These are phyloP conservation scores for Pangasianodon hypophthalmus DNA, from an alignment of 2,113 vertebrate genomes.

Conservation along the genomic window DNA sequence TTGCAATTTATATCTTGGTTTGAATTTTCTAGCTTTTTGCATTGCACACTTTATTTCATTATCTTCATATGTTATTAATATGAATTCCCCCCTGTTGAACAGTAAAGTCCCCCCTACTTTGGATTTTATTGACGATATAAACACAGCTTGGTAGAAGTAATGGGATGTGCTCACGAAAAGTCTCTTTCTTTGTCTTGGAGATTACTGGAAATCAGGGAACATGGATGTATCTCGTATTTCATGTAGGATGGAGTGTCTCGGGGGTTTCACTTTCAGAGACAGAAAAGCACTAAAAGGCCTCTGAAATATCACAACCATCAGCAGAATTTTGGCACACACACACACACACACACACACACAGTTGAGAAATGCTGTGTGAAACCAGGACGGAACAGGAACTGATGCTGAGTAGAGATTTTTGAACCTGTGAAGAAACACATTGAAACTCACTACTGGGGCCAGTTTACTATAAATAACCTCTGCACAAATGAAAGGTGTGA, in stretches of 20 bases:
- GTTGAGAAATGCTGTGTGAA: constrained; percentile 23
- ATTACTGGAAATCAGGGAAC: background rate
- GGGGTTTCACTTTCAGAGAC: background rate
- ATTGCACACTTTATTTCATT: background rate
- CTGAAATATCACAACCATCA: constrained; percentile 15
- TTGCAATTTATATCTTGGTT: background rate
- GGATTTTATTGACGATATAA: background rate
- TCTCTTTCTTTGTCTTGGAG: background rate
- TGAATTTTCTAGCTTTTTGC: background rate
- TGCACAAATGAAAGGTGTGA: background rate
- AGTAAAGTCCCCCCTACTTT: background rate
- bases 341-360: background rate
- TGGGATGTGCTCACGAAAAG: background rate
- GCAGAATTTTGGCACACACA: background rate
- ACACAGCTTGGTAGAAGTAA: background rate
- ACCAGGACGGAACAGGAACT: constrained; percentile 1
- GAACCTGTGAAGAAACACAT: background rate
- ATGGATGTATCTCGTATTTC: constrained; percentile 15
- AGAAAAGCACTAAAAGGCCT: background rate
- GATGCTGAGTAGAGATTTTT: background rate
- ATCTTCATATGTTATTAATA: no score
- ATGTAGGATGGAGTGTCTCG: background rate
- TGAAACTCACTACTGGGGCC: background rate
- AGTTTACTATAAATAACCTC: background rate
- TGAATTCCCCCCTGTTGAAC: background rate